These are phyloP conservation scores for Cricetomys ansorgei DNA, from an alignment of 2,113 vertebrate species.

Conservation along the genomic window DNA sequence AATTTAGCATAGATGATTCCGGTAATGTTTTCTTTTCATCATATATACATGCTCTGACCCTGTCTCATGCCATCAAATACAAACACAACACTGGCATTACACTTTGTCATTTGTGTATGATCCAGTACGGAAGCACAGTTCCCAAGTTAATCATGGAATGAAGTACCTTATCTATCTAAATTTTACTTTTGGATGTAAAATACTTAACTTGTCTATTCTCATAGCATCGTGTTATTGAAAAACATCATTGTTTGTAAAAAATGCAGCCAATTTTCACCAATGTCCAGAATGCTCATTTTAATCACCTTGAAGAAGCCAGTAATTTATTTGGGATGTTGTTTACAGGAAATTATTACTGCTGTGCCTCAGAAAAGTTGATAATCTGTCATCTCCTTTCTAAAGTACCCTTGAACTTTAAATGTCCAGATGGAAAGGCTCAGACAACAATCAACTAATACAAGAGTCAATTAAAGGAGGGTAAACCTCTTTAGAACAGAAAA, in stretches of 20 bases:
- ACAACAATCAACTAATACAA: background rate
- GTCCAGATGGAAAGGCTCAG: background rate
- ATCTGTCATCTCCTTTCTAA: background rate
- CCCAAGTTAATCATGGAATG: background rate
- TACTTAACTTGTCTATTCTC: background rate
- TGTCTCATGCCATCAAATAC: background rate
- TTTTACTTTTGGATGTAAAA: background rate
- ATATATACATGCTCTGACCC: background rate
- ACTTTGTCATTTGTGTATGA: background rate
- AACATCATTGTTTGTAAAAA: background rate
- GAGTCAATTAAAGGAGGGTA: background rate
- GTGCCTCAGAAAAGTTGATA: background rate
- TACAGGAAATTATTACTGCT: slow-evolving; percentile 8
- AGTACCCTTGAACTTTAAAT: slow-evolving; percentile 12
- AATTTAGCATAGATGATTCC: background rate
- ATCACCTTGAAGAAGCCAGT: background rate
- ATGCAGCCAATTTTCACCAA: background rate
- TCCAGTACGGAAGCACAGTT: background rate
- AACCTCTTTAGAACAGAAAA: slow-evolving; percentile 25
- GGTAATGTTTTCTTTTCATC: background rate
- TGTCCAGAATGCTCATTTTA: slow-evolving; percentile 19
- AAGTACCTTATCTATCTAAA: slow-evolving; percentile 7
- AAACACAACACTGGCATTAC: background rate
- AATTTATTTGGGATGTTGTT: background rate
- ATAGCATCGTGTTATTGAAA: background rate